A percentile compares a stretch with the other conserved stretches of the same genome.
phyloP scores from a whole-genome alignment of 2,888 invertebrate species.

The Eristalis tenax region DNA sequence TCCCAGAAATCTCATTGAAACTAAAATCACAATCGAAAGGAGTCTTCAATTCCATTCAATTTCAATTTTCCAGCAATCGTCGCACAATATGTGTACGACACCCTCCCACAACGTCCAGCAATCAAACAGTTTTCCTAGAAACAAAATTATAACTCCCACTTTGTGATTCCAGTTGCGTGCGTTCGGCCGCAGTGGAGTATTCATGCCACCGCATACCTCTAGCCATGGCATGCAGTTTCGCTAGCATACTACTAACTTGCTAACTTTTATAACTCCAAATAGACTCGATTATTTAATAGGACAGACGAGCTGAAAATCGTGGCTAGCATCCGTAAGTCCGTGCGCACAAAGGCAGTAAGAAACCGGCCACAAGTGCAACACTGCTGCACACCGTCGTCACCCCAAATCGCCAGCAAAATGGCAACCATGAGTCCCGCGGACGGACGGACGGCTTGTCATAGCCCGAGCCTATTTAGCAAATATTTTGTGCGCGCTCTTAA shows the following conservation, averaged over 20 bases:
- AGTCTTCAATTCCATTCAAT: constrained; percentile 20
- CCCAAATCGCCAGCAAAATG: constrained; percentile 57
- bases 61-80: constrained; percentile 5
- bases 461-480: constrained; percentile 47
- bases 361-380: constrained; percentile 20
- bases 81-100: constrained; percentile 34
- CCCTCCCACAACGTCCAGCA: constrained; percentile 3
- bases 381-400: constrained; percentile 12
- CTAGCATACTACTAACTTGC: constrained; percentile 72
- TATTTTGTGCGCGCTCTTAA: constrained; percentile 53
- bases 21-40: constrained; percentile 26
- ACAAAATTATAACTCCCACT: constrained; percentile 63
- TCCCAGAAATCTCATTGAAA: neutral
- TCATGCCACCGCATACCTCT: constrained; percentile 40
- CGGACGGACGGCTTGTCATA: neutral
- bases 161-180: constrained; percentile 52
- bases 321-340: constrained; percentile 49
- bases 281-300: constrained; percentile 72
- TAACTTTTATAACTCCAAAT: constrained; percentile 70
- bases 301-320: constrained; percentile 64
- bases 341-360: neutral
- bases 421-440: constrained; percentile 29
- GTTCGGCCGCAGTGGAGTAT: constrained; percentile 23
- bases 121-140: constrained; percentile 67
- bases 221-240: constrained; percentile 47